phyloP scores from a whole-genome alignment of 30 jellyfish, hydroid and myxozoan genomes.

The Aurelia aurita region DNA sequence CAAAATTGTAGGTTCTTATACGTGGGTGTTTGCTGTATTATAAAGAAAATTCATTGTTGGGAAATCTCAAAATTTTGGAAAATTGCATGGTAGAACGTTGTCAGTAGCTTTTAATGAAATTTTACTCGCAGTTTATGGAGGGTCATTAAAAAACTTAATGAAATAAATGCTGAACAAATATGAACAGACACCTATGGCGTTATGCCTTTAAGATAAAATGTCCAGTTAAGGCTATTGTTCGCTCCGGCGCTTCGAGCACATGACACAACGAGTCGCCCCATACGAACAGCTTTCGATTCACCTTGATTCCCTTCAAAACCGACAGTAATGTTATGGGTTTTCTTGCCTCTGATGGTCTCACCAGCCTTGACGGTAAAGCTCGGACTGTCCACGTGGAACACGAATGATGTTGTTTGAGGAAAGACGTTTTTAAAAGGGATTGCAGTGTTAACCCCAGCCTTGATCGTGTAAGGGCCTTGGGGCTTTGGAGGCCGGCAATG shows the following conservation, averaged over 20 bases:
- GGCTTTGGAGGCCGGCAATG: conserved; percentile 96
- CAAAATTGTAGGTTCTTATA: no score
- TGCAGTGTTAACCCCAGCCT: conserved; percentile 87
- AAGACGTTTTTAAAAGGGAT: conserved; percentile 94
- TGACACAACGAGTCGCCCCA: conserved; percentile 89
- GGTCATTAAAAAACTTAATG: no score
- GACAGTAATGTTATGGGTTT: conserved; percentile 84
- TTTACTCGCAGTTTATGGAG: no score
- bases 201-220: conserved; percentile 90
- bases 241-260: conserved; percentile 89
- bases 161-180: no score
- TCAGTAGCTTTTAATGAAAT: no score
- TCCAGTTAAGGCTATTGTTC: conserved; percentile 78
- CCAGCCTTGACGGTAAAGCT: conserved; percentile 86
- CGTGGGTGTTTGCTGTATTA: no score
- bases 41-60: no score
- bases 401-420: conserved; percentile 89
- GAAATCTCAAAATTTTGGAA: no score
- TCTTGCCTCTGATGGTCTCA: conserved; percentile 93
- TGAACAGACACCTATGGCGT: conserved; percentile 12
- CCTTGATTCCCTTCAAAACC: conserved; percentile 94
- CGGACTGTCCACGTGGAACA: conserved; percentile 90
- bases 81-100: no score
- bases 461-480: conserved; percentile 95
- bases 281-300: conserved; percentile 91